Evolutionary conservation across 2,113 vertebrate genomes (phyloP).

Genomic region (Grammomys surdaster): DNA sequence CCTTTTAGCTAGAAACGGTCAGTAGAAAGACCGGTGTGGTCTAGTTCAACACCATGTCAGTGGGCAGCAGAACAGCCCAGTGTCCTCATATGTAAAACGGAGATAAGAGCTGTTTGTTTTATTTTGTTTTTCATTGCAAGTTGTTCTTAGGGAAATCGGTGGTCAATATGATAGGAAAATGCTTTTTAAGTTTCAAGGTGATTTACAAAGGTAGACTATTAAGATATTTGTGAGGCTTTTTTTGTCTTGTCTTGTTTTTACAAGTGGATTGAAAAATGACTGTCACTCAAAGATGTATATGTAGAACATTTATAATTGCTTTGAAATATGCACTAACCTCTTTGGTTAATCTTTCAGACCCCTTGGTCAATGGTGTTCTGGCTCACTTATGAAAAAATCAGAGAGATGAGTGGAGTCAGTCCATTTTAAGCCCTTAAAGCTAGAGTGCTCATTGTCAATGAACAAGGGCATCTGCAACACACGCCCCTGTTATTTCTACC

Average conservation of each 20-base stretch:
- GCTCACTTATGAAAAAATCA: conserved; percentile 93
- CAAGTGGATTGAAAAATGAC: conserved; percentile 61
- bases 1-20: not conserved
- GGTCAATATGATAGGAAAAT: conserved; percentile 33
- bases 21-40: not conserved
- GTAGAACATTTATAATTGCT: conserved; percentile 58
- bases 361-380: conserved; percentile 94
- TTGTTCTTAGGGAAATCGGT: not conserved
- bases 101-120: not conserved
- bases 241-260: not conserved
- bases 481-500: conserved; percentile 77
- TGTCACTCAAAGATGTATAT: conserved; percentile 58
- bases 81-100: conserved; percentile 12
- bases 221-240: not conserved
- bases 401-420: conserved; percentile 87
- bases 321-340: conserved; percentile 80
- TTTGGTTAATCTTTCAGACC: conserved; percentile 88
- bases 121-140: conserved; percentile 15
- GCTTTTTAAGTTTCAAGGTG: conserved; percentile 36
- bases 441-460: conserved; percentile 69
- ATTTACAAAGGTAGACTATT: conserved; percentile 3
- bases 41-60: not conserved
- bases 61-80: not conserved
- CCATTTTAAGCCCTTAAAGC: conserved; percentile 88
- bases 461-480: conserved; percentile 68